Base-by-base conservation (phyloP, 2,113 vertebrate genomes). In the Vidua chalybeata region DNA sequence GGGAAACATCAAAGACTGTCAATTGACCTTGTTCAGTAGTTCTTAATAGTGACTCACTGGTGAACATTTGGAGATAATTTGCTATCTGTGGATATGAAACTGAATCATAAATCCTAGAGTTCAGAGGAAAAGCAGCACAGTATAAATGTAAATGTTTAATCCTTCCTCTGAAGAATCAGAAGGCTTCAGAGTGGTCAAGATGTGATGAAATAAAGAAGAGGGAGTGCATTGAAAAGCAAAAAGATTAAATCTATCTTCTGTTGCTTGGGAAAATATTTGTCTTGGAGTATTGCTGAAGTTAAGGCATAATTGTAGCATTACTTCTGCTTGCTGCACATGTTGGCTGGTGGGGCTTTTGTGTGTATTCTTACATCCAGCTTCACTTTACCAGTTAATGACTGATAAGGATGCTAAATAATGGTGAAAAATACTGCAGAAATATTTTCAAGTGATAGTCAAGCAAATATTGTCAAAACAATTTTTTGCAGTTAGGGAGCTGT, bases 21-120 rank as follows among this genome's bases (percentile, higher is more conserved):
- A 95, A 93, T 96, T 96, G 96, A 96, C 96, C 96, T 94, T 96
- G 96, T 96, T 96, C 95, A 79, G 96, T 96, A 96, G 92, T 95
- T 95, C 93, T 96, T 97, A 96, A 94, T 94, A 95, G 90, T 96
- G 89, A 96, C 95, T 97, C 93, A 93, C 84, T 95, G 95, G 97
- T 97, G 98, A 97, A 98, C 97, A 98, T 98, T 97, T 98, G 93
- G 97, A 97, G 97, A 96, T 97, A 96, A 98, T 98, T 98, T 97
- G 97, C 93, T 96, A 93, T 96, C 97, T 97, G 94, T 97, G 89
- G 77, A 96, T 96, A 95, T 93, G 97, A 97, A 98, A 98, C 94
- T 87, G 90, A 97, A 97, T 97, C 95, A 95, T 97, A 98, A 98
- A 97, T 97, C 97, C 87, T 96, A 52, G 93, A 95, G 93, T 97